Evolutionary conservation across 2,113 vertebrate genomes (phyloP).

Genomic region (Saguinus midas): DNA sequence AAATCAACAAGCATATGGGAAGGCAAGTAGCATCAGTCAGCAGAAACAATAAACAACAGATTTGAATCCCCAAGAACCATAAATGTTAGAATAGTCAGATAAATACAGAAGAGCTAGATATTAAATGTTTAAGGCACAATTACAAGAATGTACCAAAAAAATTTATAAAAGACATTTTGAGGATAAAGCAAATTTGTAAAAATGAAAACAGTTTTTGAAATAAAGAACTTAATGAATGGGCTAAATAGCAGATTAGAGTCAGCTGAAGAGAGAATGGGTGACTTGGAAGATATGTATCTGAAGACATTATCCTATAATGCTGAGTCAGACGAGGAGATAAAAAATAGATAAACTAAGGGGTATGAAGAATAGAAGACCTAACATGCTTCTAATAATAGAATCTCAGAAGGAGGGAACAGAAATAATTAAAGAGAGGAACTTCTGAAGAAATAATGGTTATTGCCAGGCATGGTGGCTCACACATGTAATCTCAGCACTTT

Average conservation of each 20-base stretch:
- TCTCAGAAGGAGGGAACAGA: neutral
- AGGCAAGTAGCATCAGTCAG: neutral
- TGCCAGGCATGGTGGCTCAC: no score
- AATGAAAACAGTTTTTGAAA: conserved; percentile 18
- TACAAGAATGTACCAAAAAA: conserved; percentile 2
- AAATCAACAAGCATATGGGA: neutral
- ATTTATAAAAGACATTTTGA: neutral
- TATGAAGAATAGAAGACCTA: neutral
- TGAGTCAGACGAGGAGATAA: neutral
- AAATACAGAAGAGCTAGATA: neutral
- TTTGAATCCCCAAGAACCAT: neutral
- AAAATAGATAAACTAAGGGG: neutral
- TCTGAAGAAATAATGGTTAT: neutral
- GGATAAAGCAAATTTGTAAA: conserved; percentile 8
- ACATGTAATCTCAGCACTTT: no score
- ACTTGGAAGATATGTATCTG: neutral
- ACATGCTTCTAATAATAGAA: neutral
- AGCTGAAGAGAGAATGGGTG: conserved; percentile 27
- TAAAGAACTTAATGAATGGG: conserved; percentile 19
- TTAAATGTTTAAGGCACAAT: neutral
- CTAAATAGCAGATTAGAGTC: conserved; percentile 36
- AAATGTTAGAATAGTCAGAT: neutral
- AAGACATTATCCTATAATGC: conserved; percentile 22
- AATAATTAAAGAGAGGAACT: neutral
- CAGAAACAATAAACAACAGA: conserved; percentile 41